A percentile compares a stretch with the other conserved stretches of the same genome.
Conservation (phyloP, 37 sponge, comb jelly and placozoan genomes). For the Spongilla lacustris region DNA sequence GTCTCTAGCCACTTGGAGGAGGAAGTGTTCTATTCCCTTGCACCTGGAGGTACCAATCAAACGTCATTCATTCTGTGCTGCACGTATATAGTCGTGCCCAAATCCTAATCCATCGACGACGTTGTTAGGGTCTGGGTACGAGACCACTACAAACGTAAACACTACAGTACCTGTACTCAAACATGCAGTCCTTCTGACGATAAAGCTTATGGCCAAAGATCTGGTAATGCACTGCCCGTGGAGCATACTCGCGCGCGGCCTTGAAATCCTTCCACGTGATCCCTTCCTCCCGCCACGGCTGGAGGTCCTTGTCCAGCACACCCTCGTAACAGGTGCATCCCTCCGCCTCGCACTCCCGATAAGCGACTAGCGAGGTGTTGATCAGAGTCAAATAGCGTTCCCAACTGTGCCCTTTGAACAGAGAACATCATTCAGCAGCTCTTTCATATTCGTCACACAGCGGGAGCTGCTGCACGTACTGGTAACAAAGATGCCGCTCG, state of each 20-base stretch:
- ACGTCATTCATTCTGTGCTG: neutral
- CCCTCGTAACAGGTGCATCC: conserved; percentile 3
- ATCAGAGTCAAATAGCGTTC: conserved; percentile 4
- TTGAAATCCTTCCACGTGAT: conserved; percentile 62
- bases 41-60: conserved; percentile 48
- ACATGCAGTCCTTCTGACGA: conserved; percentile 68
- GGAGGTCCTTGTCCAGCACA: conserved; percentile 49
- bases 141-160: too few species aligned
- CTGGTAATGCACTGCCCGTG: conserved; percentile 73
- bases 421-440: too few species aligned
- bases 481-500: neutral
- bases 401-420: conserved; percentile 2
- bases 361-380: neutral
- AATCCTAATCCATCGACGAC: too few species aligned
- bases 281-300: conserved; percentile 67
- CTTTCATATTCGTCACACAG: neutral
- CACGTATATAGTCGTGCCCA: too few species aligned
- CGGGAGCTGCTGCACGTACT: neutral
- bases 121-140: too few species aligned
- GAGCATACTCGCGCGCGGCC: conserved; percentile 20
- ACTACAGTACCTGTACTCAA: conserved; percentile 52
- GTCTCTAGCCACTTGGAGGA: conserved; percentile 41
- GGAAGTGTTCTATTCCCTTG: conserved; percentile 87
- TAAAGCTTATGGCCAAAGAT: conserved; percentile 75
- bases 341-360: neutral